These are phyloP conservation scores for Mesitornis unicolor DNA, from an alignment of 2,113 vertebrate genomes.

Conservation along the genomic window DNA sequence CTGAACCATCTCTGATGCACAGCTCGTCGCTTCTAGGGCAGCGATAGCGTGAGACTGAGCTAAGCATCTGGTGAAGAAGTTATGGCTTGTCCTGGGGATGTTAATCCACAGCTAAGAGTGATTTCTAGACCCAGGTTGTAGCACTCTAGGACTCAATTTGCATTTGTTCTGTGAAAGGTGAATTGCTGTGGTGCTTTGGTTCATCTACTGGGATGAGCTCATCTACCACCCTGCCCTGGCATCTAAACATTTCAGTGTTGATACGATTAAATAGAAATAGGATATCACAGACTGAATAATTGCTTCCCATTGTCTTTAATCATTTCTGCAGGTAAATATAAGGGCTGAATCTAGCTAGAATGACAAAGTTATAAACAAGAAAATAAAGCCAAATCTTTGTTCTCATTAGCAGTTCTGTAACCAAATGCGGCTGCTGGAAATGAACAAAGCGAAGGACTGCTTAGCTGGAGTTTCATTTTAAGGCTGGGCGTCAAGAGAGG, in stretches of 20 bases:
- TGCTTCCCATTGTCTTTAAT: background rate
- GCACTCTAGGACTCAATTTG: background rate
- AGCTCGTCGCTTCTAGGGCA: accelerated
- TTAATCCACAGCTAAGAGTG: background rate
- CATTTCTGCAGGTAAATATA: background rate
- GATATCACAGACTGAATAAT: background rate
- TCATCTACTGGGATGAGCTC: background rate
- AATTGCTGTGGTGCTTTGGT: background rate
- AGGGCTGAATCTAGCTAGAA: background rate
- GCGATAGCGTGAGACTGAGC: background rate
- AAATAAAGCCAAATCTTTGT: background rate
- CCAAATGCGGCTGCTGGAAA: background rate
- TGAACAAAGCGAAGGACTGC: background rate
- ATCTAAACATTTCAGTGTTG: background rate
- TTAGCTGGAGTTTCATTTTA: background rate
- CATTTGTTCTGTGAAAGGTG: background rate
- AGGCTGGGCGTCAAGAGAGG: background rate
- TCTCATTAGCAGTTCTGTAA: background rate
- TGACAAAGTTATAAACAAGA: background rate
- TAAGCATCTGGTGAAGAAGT: background rate
- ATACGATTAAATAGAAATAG: background rate
- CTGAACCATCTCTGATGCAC: background rate
- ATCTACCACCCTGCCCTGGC: background rate
- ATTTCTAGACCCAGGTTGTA: background rate
- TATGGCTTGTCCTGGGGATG: background rate